phyloP scores from a whole-genome alignment of 1,140 invertebrate species.

The Coboldia fuscipes region DNA sequence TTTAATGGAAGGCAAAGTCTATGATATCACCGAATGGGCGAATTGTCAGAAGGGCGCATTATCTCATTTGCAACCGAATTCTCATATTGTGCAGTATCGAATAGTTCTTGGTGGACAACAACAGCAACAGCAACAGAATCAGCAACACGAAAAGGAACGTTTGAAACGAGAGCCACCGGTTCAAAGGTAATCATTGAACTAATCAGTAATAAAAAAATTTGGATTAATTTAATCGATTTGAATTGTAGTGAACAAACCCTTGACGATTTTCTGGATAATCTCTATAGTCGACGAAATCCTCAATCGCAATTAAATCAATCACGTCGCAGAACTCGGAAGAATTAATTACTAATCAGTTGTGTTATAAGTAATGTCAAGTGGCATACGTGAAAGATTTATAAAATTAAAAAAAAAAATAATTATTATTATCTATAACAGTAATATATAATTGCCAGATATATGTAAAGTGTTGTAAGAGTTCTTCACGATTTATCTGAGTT shows the following conservation, averaged over 20 bases:
- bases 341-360: constrained; percentile 9
- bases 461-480: no score
- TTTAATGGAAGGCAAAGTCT: constrained; percentile 87
- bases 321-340: constrained; percentile 15
- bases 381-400: no score
- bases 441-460: no score
- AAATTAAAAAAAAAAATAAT: no score
- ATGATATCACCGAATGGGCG: constrained; percentile 91
- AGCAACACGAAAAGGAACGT: constrained; percentile 12
- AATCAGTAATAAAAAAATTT: neutral
- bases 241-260: constrained; percentile 13
- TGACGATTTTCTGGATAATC: constrained; percentile 19
- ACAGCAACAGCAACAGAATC: constrained; percentile 22
- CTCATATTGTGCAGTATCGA: constrained; percentile 78
- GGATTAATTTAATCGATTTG: neutral
- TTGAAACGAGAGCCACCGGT: constrained; percentile 6
- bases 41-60: constrained; percentile 71
- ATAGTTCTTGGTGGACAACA: constrained; percentile 56
- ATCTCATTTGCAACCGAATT: constrained; percentile 61
- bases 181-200: constrained; percentile 2
- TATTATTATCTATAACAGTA: no score
- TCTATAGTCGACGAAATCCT: constrained; percentile 20
- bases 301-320: constrained; percentile 11
- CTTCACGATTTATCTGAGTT: no score
- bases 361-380: no score